Evolutionary conservation across 1,140 invertebrate genomes (phyloP), one percentile per base, ranked within the genome.

Genomic region (Penaeus indicus): DNA sequence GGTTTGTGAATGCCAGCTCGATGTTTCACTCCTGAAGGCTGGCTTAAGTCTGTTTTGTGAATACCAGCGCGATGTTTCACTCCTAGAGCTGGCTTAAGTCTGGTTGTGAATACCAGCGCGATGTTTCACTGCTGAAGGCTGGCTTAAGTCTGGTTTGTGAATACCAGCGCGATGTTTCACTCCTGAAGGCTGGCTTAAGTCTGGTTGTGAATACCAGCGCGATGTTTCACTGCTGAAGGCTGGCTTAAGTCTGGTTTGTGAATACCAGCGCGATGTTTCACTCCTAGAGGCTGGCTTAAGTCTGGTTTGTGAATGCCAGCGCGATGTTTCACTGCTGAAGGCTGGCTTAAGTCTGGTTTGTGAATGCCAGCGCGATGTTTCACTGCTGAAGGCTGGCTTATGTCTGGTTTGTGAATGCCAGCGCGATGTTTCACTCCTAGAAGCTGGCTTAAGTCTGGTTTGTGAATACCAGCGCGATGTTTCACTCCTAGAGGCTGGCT

Each of bases 401-500:
- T n/a, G 82, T 84, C 82, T 86, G 32, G n/a, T 86, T n/a, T 64
- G 13, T 64, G 62, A 13, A 27, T 64, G 21, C 47, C 64, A 82
- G 63, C 86, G 19, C 2, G 63, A 72, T 82, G 77, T 88, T 62
- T 60, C 79, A 10, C 79, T 83, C 86, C 64, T 72, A 19, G 21
- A 69, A n/a, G 78, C 62, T 86, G 78, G 38, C 47, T n/a, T 64
- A 62, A 63, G 77, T 86, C 22, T 69, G 16, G 54, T 86, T 81
- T 62, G 19, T 61, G 54, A 27, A 27, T 47, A 10, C 69, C 78
- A 86, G 61, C 85, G n/a, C 19, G 60, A 32, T 81, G 63, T 87
- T 60, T 54, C 78, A 32, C 85, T 81, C 85, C 62, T 32, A 2
- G 38, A 75, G 79, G 67, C 63, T 88, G 27, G 64, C 69, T 10